phyloP scores from a whole-genome alignment of 2,113 vertebrate species.

The Campylomormyrus tamandua region DNA sequence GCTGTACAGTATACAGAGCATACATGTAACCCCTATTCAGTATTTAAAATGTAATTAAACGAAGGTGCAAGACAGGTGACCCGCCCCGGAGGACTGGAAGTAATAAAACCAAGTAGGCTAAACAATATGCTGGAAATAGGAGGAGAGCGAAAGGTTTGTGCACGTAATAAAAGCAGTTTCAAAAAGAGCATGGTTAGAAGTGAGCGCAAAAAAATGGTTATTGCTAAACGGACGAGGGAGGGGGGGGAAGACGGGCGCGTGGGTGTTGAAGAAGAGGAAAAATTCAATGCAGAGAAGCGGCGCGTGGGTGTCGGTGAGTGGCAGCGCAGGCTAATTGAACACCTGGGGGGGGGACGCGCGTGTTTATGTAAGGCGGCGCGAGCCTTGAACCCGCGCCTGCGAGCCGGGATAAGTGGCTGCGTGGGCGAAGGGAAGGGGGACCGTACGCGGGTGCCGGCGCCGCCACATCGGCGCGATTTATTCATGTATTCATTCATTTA shows the following conservation, averaged over 20 bases:
- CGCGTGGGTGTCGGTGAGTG: conserved; percentile 59
- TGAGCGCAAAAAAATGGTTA: conserved; percentile 11
- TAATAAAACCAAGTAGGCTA: neutral
- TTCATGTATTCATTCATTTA: conserved; percentile 32
- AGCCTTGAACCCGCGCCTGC: conserved; percentile 41
- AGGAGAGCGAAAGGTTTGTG: neutral
- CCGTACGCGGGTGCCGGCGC: conserved; percentile 19
- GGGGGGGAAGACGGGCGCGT: conserved; percentile 51
- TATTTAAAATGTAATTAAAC: neutral
- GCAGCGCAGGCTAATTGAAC: conserved; percentile 50
- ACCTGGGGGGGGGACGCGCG: conserved; percentile 51
- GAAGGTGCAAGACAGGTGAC: neutral
- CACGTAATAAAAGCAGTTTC: neutral
- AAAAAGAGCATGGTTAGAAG: conserved; percentile 14
- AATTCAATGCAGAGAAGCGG: conserved; percentile 43
- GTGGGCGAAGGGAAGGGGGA: conserved; percentile 36
- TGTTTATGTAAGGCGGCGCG: conserved; percentile 48
- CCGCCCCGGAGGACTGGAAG: neutral
- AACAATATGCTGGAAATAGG: conserved; percentile 16
- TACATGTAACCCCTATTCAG: neutral
- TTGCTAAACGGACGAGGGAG: conserved; percentile 30
- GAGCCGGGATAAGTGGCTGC: conserved; percentile 28
- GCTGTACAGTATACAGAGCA: neutral
- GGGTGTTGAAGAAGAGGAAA: conserved; percentile 51
- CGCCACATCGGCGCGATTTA: conserved; percentile 22